Percentiles rank a stretch among this genome's conserved stretches.
Conservation (phyloP, 2,113 vertebrate genomes). For the Oncorhynchus tshawytscha region DNA sequence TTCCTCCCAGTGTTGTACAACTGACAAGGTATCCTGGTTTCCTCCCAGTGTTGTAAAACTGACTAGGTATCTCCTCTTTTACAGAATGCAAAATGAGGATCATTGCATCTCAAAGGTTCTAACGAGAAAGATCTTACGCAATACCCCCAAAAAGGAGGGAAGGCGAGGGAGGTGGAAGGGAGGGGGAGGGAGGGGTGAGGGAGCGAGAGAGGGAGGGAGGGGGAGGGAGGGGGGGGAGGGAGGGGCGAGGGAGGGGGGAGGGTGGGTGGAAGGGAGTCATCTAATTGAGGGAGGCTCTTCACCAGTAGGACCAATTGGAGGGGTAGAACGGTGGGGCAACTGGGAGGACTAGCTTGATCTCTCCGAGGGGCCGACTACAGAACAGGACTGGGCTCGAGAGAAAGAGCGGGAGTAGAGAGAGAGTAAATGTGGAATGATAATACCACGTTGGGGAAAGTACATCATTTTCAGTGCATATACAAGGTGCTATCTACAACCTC, state of each 20-base stretch:
- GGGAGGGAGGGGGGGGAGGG: neutral
- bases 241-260: neutral
- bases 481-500: no score
- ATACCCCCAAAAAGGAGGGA: no score
- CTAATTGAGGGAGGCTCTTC: conserved; percentile 7
- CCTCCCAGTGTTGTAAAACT: no score
- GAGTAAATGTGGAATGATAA: conserved; percentile 26
- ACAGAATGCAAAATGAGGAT: neutral
- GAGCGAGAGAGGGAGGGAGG: no score
- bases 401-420: conserved; percentile 5
- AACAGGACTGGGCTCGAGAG: conserved; percentile 8
- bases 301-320: neutral
- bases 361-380: conserved; percentile 19
- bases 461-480: conserved; percentile 2
- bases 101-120: neutral
- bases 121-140: neutral
- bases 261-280: neutral
- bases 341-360: conserved; percentile 1
- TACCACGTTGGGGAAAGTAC: conserved; percentile 6
- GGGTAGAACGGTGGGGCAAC: conserved; percentile 12
- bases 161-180: no score
- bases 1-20: no score
- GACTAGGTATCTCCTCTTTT: neutral
- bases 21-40: no score
- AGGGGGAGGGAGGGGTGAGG: no score